A percentile compares a stretch with the other conserved stretches of the same genome.
Conservation (phyloP, 2,113 vertebrate genomes). For the Hippolais icterina region DNA sequence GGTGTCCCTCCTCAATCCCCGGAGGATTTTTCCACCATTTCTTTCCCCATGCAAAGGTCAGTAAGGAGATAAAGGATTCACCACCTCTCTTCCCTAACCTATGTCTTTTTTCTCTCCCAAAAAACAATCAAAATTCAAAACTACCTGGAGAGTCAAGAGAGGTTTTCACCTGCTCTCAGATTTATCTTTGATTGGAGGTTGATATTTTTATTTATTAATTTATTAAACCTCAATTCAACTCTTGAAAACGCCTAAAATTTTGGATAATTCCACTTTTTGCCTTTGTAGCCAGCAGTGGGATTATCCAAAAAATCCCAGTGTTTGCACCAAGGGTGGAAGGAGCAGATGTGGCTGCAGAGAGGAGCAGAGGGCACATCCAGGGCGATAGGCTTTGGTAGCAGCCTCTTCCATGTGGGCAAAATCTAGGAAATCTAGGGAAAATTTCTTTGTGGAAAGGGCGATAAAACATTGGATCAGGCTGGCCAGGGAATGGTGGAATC, state of each 20-base stretch:
- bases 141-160: background rate
- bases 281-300: background rate
- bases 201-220: background rate
- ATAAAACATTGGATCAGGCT: background rate
- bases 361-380: too few relatives aligned
- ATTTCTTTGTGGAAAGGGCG: background rate
- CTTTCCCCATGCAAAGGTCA: background rate
- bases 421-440: background rate
- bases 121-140: background rate
- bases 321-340: background rate
- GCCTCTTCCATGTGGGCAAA: background rate
- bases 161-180: background rate
- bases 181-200: background rate
- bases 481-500: too few relatives aligned
- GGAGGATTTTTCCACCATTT: background rate
- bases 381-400: background rate
- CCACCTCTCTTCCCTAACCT: background rate
- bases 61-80: background rate
- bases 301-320: too few relatives aligned
- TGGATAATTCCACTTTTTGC: background rate
- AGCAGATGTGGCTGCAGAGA: background rate
- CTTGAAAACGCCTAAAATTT: background rate
- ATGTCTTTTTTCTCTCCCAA: background rate
- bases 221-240: background rate
- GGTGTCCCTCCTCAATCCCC: background rate